These are phyloP conservation scores for Harpagoxenus sublaevis DNA, from an alignment of 2,888 invertebrate species.

Conservation along the genomic window DNA sequence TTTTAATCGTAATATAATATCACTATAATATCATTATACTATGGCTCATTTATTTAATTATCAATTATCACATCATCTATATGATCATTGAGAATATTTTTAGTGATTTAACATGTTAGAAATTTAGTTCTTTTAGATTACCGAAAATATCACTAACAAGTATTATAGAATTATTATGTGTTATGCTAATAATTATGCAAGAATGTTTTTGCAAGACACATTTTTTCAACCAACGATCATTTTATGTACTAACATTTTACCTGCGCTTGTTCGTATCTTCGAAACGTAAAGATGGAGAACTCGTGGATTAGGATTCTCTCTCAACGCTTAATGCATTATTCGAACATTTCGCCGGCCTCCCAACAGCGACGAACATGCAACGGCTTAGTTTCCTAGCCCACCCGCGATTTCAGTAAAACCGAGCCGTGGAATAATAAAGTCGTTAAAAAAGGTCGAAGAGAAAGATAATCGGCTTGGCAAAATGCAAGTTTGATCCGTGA, in stretches of 20 bases:
- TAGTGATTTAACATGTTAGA: not conserved
- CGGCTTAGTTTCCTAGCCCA: slow-evolving; percentile 17
- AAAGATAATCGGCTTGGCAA: slow-evolving; percentile 14
- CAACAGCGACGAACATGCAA: slow-evolving; percentile 30
- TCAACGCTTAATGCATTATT: slow-evolving; percentile 22
- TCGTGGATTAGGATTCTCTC: not conserved
- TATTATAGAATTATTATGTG: not conserved
- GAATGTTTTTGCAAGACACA: not conserved
- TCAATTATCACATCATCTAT: not conserved
- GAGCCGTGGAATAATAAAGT: slow-evolving; percentile 31
- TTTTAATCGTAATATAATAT: too few species aligned
- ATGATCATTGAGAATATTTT: not conserved
- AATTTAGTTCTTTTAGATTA: not conserved
- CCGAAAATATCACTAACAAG: not conserved
- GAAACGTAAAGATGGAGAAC: not conserved
- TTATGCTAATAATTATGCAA: not conserved
- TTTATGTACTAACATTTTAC: not conserved
- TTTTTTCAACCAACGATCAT: not conserved
- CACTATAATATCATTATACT: not conserved
- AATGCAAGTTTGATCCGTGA: slow-evolving; percentile 33
- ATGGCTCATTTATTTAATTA: not conserved
- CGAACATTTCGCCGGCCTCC: not conserved
- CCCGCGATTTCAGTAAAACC: slow-evolving; percentile 40
- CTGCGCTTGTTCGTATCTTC: not conserved
- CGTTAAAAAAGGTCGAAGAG: slow-evolving; percentile 10